phyloP scores from a whole-genome alignment of 2,888 invertebrate species.

The Tetranychus piercei region DNA sequence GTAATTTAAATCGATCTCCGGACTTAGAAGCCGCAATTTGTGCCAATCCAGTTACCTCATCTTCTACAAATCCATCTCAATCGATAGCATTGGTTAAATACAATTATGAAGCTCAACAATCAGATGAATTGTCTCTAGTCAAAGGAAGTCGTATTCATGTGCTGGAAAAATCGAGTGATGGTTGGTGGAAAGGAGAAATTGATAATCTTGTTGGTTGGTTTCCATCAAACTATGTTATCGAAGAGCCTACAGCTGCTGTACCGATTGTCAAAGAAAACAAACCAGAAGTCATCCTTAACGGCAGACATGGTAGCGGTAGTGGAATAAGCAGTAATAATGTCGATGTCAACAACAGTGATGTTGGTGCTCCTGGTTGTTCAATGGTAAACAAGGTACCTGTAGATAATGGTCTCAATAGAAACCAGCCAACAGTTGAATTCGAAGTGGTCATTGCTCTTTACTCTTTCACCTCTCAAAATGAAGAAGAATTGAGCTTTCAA shows the following conservation, averaged over 20 bases:
- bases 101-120: conserved; percentile 60
- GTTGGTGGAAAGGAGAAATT: conserved; percentile 81
- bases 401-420: background rate
- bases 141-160: conserved; percentile 88
- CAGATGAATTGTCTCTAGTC: conserved; percentile 79
- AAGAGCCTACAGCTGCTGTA: conserved; percentile 19
- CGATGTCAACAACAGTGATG: conserved; percentile 51
- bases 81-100: conserved; percentile 70
- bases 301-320: background rate
- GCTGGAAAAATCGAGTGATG: conserved; percentile 92
- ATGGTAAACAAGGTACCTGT: conserved; percentile 11
- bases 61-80: conserved; percentile 38
- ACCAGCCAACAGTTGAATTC: conserved; percentile 33
- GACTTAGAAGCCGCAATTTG: background rate
- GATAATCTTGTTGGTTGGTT: conserved; percentile 61
- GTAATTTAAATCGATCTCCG: conserved; percentile 4
- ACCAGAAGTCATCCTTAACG: background rate
- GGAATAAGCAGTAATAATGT: background rate
- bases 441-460: conserved; percentile 90
- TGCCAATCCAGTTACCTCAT: conserved; percentile 25
- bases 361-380: conserved; percentile 16
- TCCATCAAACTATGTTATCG: conserved; percentile 73
- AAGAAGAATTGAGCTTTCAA: conserved; percentile 87
- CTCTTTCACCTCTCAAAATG: conserved; percentile 53
- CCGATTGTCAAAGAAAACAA: background rate